phyloP scores from a whole-genome alignment of 2,113 vertebrate species.

The Apeltes quadracus region DNA sequence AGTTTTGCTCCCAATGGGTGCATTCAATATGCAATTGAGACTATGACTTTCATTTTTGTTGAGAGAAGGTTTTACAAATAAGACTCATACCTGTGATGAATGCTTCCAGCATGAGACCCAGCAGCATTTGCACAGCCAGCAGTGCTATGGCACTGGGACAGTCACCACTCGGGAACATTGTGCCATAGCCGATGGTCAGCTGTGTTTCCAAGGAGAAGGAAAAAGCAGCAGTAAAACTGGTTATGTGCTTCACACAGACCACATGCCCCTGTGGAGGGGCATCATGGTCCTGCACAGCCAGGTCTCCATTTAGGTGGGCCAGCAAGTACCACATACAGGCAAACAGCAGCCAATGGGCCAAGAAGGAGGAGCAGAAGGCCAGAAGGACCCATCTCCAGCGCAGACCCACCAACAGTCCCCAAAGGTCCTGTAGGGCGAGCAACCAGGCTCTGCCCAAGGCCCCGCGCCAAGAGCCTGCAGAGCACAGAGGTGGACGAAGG shows the following conservation, averaged over 20 bases:
- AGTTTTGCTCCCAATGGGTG: neutral
- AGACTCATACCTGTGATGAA: constrained; percentile 93
- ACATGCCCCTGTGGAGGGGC: constrained; percentile 91
- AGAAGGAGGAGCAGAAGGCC: constrained; percentile 92
- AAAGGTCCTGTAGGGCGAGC: constrained; percentile 87
- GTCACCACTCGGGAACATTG: constrained; percentile 97
- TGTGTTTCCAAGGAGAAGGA: constrained; percentile 98
- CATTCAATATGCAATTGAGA: neutral
- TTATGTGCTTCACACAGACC: constrained; percentile 96
- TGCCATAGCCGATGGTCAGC: constrained; percentile 96
- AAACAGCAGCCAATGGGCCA: constrained; percentile 96
- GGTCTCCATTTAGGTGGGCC: constrained; percentile 93
- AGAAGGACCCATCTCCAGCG: constrained; percentile 98
- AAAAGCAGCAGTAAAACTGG: constrained; percentile 95
- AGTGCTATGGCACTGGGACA: constrained; percentile 94
- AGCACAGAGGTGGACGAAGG: constrained; percentile 55
- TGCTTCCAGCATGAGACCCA: constrained; percentile 96
- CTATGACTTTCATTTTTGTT: neutral
- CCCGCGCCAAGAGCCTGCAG: constrained; percentile 52
- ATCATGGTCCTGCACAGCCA: constrained; percentile 89
- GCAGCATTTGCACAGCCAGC: constrained; percentile 95
- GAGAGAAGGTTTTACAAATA: constrained; percentile 2
- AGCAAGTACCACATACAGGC: constrained; percentile 96
- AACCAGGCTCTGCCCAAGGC: constrained; percentile 80
- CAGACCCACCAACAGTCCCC: constrained; percentile 93